Evolutionary conservation across 1,140 invertebrate genomes (phyloP).

Genomic region (Helicoverpa zea): DNA sequence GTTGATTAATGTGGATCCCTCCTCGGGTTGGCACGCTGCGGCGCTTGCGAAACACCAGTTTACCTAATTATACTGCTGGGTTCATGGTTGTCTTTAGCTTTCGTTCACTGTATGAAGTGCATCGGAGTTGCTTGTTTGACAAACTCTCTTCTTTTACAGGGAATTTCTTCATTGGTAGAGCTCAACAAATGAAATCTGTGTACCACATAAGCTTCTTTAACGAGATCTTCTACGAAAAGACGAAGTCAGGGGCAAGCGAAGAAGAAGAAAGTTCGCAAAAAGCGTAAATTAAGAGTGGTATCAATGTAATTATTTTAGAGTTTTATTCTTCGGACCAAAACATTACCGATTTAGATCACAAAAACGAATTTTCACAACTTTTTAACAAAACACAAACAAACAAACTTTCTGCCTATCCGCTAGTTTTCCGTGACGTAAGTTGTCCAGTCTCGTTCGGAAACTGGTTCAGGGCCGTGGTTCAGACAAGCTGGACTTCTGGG

Average conservation of each 20-base stretch:
- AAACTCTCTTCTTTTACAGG: background rate
- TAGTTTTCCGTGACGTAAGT: constrained; percentile 37
- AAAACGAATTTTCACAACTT: background rate
- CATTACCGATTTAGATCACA: background rate
- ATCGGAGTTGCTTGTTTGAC: background rate
- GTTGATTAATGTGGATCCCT: constrained; percentile 44
- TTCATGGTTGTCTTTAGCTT: constrained; percentile 21
- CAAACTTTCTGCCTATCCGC: background rate
- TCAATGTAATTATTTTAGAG: too few species aligned
- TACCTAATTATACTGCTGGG: constrained; percentile 29
- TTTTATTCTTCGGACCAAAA: background rate
- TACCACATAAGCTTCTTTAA: background rate
- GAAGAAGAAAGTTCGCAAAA: too few species aligned
- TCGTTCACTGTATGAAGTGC: background rate
- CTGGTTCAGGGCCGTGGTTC: constrained; percentile 67
- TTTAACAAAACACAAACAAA: constrained; percentile 10
- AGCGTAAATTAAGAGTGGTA: too few species aligned
- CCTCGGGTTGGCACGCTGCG: constrained; percentile 21
- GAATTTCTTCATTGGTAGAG: background rate
- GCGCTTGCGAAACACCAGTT: constrained; percentile 22
- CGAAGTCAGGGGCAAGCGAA: too few species aligned
- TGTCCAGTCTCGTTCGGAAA: constrained; percentile 62
- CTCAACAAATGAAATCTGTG: background rate
- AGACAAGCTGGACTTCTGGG: constrained; percentile 61
- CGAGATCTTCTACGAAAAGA: too few species aligned